Percentiles rank a stretch among this genome's conserved stretches.
These are phyloP conservation scores for Phaethon lepturus DNA, from an alignment of 2,113 vertebrate genomes.

Conservation along the genomic window DNA sequence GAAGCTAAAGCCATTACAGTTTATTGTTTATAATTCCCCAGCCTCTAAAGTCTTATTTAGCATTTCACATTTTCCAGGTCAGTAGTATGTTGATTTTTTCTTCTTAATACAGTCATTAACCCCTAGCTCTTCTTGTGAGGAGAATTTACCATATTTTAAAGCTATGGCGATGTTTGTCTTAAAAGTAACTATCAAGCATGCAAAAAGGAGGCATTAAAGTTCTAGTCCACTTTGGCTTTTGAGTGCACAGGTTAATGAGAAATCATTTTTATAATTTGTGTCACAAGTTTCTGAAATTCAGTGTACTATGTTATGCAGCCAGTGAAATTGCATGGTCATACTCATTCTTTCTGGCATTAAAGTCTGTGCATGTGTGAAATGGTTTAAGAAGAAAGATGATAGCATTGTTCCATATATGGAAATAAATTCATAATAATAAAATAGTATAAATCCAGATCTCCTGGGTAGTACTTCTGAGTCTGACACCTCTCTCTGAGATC, in stretches of 20 bases:
- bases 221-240: not conserved
- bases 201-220: not conserved
- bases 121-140: not conserved
- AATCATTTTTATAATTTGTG: not conserved
- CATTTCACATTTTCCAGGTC: slow-evolving; percentile 23
- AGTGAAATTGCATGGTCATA: not conserved
- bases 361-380: not conserved
- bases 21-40: slow-evolving; percentile 14
- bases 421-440: not conserved
- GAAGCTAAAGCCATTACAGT: not conserved
- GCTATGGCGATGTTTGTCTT: not conserved
- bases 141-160: not conserved
- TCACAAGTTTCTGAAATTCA: not conserved
- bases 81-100: not conserved
- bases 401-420: not conserved
- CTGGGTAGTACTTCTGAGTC: not conserved
- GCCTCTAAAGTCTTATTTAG: not conserved
- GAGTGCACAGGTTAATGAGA: not conserved
- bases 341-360: not conserved
- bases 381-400: not conserved
- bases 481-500: not conserved
- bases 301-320: not conserved
- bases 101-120: not conserved
- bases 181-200: not conserved
- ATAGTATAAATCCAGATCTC: not conserved